Evolutionary conservation across 2,797 vertebrate genomes (phyloP).

Genomic region (Valencia hispanica): DNA sequence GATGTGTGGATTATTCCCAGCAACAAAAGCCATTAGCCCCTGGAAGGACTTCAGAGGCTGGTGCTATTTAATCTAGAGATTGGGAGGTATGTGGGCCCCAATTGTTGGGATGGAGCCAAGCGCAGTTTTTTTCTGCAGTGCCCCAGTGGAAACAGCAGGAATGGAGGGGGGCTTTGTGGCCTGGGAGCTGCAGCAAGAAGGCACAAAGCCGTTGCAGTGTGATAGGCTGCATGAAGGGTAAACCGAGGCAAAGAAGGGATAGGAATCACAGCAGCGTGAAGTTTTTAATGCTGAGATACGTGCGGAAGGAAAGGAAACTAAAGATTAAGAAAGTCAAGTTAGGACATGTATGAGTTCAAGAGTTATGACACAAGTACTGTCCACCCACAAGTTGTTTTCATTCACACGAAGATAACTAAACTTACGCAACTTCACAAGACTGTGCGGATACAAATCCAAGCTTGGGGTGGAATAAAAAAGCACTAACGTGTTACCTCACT

Average conservation of each 20-base stretch:
- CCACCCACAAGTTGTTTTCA: conserved; percentile 32
- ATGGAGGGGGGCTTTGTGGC: conserved; percentile 50
- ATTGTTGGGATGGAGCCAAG: conserved; percentile 78
- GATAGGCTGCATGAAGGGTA: conserved; percentile 60
- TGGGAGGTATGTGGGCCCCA: conserved; percentile 83
- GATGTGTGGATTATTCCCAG: conserved; percentile 87
- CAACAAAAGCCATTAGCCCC: conserved; percentile 87
- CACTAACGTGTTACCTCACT: conserved; percentile 17
- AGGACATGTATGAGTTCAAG: conserved; percentile 71
- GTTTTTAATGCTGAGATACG: conserved; percentile 73
- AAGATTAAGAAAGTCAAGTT: conserved; percentile 83
- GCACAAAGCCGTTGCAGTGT: conserved; percentile 64
- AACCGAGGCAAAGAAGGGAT: conserved; percentile 47
- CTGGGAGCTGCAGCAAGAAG: conserved; percentile 52
- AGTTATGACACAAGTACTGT: conserved; percentile 44
- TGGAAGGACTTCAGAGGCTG: conserved; percentile 86
- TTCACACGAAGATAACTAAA: conserved; percentile 15
- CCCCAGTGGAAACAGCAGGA: conserved; percentile 73
- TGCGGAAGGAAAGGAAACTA: conserved; percentile 76
- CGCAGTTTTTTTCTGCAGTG: conserved; percentile 73
- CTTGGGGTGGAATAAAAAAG: conserved; percentile 10
- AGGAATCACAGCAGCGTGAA: conserved; percentile 69
- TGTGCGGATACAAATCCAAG: conserved; percentile 15
- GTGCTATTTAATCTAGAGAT: conserved; percentile 85
- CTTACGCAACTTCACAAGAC: conserved; percentile 29